Evolutionary conservation across 2,113 vertebrate species (phyloP).

Genomic region (Scomber scombrus): DNA sequence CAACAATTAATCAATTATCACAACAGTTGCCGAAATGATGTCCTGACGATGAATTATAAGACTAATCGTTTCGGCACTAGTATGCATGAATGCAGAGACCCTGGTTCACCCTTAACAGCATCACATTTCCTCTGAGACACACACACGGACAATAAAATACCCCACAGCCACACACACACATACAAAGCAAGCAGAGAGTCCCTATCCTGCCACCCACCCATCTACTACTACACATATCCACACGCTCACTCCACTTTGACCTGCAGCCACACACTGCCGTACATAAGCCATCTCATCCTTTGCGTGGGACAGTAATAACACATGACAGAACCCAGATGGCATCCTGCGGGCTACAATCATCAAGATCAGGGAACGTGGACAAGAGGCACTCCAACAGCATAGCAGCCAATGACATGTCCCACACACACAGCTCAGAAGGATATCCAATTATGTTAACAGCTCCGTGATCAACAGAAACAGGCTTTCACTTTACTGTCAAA

Average conservation of each 20-base stretch:
- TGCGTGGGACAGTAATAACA: constrained; percentile 63
- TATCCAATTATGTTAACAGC: background rate
- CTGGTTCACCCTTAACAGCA: constrained; percentile 6
- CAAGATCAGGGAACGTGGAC: constrained; percentile 49
- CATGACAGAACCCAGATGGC: constrained; percentile 80
- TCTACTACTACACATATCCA: constrained; percentile 10
- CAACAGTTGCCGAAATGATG: background rate
- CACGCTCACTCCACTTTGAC: constrained; percentile 38
- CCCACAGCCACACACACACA: constrained; percentile 9
- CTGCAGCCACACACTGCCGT: constrained; percentile 44
- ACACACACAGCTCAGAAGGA: background rate
- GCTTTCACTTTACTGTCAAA: constrained; percentile 15
- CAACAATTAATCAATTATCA: background rate
- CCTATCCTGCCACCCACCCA: constrained; percentile 1
- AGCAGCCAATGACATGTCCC: constrained; percentile 35
- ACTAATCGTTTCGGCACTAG: background rate
- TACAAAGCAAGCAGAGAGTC: background rate
- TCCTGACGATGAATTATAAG: background rate
- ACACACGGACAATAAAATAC: constrained; percentile 14
- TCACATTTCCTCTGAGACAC: constrained; percentile 11
- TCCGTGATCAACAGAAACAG: background rate
- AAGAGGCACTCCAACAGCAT: constrained; percentile 40
- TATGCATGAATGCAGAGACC: constrained; percentile 2
- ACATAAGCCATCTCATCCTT: constrained; percentile 60
- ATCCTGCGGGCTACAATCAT: constrained; percentile 67